Evolutionary conservation across 2,888 invertebrate genomes (phyloP), one percentile per base, ranked within the genome.

Genomic region (Sympetrum striolatum): DNA sequence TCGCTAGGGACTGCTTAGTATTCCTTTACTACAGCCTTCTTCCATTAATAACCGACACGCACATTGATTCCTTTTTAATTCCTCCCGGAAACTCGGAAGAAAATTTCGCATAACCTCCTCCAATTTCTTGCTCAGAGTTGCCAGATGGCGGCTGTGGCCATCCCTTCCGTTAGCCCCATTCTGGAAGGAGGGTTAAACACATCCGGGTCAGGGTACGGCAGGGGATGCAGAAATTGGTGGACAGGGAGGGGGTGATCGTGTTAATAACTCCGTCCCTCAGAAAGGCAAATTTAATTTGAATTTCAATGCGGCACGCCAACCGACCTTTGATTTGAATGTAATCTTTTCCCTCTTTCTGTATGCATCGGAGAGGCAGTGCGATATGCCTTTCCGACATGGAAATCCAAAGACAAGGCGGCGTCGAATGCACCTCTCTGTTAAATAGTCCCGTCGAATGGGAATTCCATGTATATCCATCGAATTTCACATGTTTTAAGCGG

Each of bases 311-410:
- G 35, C 82, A 58, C 82, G 82, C 82, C 82, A 82, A 1, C 25
- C n/a, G 22, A 22, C 64, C 53, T 82, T 82, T 58, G 82, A 82
- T 82, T 82, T 82, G 58, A 82, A 82, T 53, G 82, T 82, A 82
- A 82, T 82, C 53, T 82, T 58, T 14, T 22, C 35, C 14, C 18
- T 48, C 12, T n/a, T n/a, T n/a, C 60, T 60, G 15, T 60, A n/a
- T 60, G 60, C 18, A 22, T 2, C 64, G 64, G n/a, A 64, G 64
- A 64, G n/a, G 15, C n/a, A n/a, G 6, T 22, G 60, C 18, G 64
- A 22, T 22, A 25, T 64, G 64, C n/a, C 64, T 22, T 22, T n/a
- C 44, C 64, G 12, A 18, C 64, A 64, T 22, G 64, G 44, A 64
- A 64, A n/a, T 5, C 44, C 44, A 6, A 2, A 39, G 4, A 6